phyloP scores from a whole-genome alignment of 2,113 vertebrate genomes.

The Epinephelus lanceolatus region DNA sequence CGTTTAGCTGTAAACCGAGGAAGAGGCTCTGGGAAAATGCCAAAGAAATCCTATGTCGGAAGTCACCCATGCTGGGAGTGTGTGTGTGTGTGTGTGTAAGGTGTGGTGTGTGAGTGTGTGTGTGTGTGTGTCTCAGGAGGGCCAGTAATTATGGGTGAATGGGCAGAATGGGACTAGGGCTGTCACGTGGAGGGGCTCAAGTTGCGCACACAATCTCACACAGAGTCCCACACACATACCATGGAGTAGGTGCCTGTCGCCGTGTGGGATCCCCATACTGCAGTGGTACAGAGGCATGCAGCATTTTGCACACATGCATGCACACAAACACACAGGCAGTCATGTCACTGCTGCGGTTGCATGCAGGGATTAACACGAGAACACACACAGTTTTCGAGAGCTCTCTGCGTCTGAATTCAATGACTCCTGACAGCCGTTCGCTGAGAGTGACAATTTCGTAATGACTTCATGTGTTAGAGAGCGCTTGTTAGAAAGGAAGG shows the following conservation, averaged over 20 bases:
- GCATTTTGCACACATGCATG: constrained; percentile 60
- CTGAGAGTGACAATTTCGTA: neutral
- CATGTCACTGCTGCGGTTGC: constrained; percentile 16
- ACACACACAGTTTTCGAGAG: constrained; percentile 18
- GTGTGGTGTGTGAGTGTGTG: constrained; percentile 36
- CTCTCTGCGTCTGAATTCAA: neutral
- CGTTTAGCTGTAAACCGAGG: constrained; percentile 55
- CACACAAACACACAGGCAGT: constrained; percentile 62
- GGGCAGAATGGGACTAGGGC: constrained; percentile 62
- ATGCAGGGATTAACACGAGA: constrained; percentile 24
- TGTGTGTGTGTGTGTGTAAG: constrained; percentile 8
- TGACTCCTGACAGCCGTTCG: constrained; percentile 4
- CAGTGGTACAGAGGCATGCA: constrained; percentile 37
- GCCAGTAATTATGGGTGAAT: constrained; percentile 64
- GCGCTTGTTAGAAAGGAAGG: constrained; percentile 8
- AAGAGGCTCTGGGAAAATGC: constrained; percentile 65
- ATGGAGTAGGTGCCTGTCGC: constrained; percentile 31
- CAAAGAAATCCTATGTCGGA: constrained; percentile 60
- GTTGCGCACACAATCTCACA: constrained; percentile 52
- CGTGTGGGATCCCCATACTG: constrained; percentile 50
- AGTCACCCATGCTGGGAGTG: constrained; percentile 44
- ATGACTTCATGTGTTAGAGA: constrained; percentile 35
- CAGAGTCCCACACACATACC: constrained; percentile 42
- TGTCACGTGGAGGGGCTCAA: constrained; percentile 70
- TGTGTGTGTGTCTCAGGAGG: constrained; percentile 47